Evolutionary conservation across 2,113 vertebrate species (phyloP).

Genomic region (Apaloderma vittatum): DNA sequence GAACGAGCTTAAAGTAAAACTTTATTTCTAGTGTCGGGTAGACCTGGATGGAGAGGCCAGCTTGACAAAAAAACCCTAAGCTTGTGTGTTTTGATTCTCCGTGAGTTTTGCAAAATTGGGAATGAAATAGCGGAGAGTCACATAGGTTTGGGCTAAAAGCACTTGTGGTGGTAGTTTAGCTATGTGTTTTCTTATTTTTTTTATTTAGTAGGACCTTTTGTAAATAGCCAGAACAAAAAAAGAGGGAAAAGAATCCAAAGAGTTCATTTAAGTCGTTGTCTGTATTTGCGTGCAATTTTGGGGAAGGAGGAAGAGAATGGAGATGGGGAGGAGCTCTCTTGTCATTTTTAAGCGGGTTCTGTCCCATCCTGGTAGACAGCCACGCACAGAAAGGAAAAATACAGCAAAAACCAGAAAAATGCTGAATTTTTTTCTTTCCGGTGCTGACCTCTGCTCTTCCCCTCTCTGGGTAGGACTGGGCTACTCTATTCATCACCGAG

Average conservation of each 20-base stretch:
- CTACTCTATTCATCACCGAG: neutral
- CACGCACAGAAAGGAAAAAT: neutral
- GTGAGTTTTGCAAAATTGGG: neutral
- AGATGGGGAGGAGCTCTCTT: neutral
- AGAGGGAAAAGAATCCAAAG: neutral
- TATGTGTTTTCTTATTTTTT: neutral
- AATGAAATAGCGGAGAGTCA: neutral
- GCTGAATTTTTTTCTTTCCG: neutral
- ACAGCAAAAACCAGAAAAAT: neutral
- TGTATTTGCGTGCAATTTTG: neutral
- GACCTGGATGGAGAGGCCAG: neutral
- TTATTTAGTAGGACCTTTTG: no score
- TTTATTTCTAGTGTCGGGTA: neutral
- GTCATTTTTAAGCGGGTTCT: neutral
- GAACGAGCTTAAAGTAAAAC: neutral
- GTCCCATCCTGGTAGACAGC: no score
- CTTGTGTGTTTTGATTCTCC: accelerated
- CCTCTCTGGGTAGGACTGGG: accelerated
- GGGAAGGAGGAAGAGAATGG: neutral
- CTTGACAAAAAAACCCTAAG: neutral
- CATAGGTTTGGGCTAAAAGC: neutral
- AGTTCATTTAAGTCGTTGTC: neutral
- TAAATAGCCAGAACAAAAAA: neutral
- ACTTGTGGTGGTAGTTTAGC: neutral
- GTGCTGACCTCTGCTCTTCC: neutral